Percentiles rank a stretch among this genome's conserved stretches.
Evolutionary conservation across 2,888 invertebrate genomes (phyloP).

Genomic region (Hirtodrosophila cameraria): DNA sequence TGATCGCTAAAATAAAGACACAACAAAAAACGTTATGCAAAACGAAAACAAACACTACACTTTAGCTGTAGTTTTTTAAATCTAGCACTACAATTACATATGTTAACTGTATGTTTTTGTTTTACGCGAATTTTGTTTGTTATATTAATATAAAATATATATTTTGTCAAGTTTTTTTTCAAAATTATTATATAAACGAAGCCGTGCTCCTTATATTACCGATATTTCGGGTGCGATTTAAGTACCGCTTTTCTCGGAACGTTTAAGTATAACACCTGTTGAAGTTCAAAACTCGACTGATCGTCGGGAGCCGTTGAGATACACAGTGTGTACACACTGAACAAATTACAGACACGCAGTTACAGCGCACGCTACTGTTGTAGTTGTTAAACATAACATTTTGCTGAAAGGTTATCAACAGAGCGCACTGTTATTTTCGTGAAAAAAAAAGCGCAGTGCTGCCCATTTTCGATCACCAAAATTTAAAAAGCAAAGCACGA

Average conservation of each 20-base stretch:
- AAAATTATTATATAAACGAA: constrained; percentile 11
- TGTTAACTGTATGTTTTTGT: constrained; percentile 12
- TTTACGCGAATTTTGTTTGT: constrained; percentile 13
- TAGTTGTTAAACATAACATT: too few relatives aligned
- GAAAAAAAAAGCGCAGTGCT: too few relatives aligned
- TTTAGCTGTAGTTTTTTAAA: constrained; percentile 46
- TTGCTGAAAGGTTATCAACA: too few relatives aligned
- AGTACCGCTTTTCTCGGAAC: constrained; percentile 45
- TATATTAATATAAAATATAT: constrained; percentile 23
- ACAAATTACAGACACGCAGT: too few relatives aligned
- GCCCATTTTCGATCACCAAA: too few relatives aligned
- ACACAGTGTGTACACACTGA: too few relatives aligned
- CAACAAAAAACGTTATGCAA: constrained; percentile 50
- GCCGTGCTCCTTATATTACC: constrained; percentile 45
- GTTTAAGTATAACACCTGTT: constrained; percentile 71
- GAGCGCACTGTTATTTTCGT: too few relatives aligned
- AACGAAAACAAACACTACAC: constrained; percentile 59
- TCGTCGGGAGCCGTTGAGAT: constrained; percentile 34
- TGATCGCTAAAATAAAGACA: constrained; percentile 75
- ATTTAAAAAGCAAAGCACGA: too few relatives aligned
- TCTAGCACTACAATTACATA: constrained; percentile 34
- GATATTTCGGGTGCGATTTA: constrained; percentile 47
- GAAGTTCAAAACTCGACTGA: constrained; percentile 73
- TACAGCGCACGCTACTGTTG: too few relatives aligned
- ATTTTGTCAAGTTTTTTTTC: constrained; percentile 41